A percentile compares a stretch with the other conserved stretches of the same genome.
phyloP scores from a whole-genome alignment of 2,888 invertebrate genomes.

The Julus scandinavius region DNA sequence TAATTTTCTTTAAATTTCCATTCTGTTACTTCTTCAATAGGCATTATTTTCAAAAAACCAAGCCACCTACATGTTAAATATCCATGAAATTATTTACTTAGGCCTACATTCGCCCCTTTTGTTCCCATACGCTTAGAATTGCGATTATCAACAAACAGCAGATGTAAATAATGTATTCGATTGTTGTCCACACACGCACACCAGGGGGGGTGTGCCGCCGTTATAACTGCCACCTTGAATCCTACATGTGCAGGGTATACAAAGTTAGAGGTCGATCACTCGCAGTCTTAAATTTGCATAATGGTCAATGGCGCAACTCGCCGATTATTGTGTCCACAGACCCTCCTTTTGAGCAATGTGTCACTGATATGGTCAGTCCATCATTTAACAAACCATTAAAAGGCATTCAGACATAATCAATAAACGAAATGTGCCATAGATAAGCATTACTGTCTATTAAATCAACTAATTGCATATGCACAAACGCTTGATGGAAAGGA shows the following conservation, averaged over 20 bases:
- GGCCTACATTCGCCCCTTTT: not conserved
- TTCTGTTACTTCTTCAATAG: not conserved
- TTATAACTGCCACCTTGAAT: not conserved
- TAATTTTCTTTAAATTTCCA: not conserved
- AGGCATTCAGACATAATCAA: constrained; percentile 17
- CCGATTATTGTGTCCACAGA: not conserved
- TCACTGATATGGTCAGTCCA: constrained; percentile 39
- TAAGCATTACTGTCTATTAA: constrained; percentile 33
- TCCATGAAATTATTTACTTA: constrained; percentile 7
- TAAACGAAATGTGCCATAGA: not conserved
- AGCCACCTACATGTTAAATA: not conserved
- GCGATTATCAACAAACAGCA: constrained; percentile 8
- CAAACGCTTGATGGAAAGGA: not conserved
- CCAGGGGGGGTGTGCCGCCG: not conserved
- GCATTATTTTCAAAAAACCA: not conserved
- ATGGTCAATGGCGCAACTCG: constrained; percentile 16
- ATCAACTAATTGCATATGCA: not conserved
- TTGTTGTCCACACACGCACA: constrained; percentile 1
- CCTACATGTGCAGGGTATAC: not conserved
- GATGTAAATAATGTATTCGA: constrained; percentile 17
- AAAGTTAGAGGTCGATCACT: not conserved
- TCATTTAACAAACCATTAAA: constrained; percentile 22
- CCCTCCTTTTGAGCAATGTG: not conserved
- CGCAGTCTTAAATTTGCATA: not conserved
- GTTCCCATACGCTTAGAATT: not conserved